A percentile compares a stretch with the other conserved stretches of the same genome.
These are phyloP conservation scores for Parus major DNA, from an alignment of 2,113 vertebrate species.

Conservation along the genomic window DNA sequence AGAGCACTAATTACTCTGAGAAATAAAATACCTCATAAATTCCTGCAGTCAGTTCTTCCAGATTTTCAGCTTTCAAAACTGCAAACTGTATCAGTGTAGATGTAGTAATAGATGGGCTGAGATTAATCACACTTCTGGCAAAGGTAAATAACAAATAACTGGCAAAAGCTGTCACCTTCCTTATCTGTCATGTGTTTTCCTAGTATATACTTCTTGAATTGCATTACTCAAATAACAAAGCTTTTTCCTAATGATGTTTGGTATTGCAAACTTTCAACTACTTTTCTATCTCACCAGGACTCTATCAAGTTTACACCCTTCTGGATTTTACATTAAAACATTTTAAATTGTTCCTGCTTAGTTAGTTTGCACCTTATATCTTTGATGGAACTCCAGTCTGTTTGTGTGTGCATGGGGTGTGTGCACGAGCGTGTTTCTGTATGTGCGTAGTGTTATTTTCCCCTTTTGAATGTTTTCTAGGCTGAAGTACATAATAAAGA, in stretches of 20 bases:
- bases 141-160: neutral
- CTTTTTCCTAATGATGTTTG: neutral
- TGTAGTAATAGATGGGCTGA: neutral
- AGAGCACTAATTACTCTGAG: neutral
- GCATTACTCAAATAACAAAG: neutral
- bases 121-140: neutral
- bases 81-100: neutral
- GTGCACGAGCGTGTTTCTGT: fast-evolving
- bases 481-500: neutral
- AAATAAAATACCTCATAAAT: neutral
- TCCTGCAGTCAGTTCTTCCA: neutral
- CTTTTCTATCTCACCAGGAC: neutral
- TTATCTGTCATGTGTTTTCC: neutral
- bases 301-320: neutral
- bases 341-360: neutral
- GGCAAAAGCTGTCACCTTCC: neutral
- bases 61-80: neutral
- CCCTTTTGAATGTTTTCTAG: neutral
- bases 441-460: neutral
- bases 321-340: neutral
- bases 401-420: too few relatives aligned
- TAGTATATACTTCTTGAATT: neutral
- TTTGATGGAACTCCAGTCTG: neutral
- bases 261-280: neutral
- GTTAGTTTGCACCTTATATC: neutral